Percentiles rank a stretch among this genome's conserved stretches.
Evolutionary conservation across 2,113 vertebrate genomes (phyloP).

Genomic region (Actenoides lindsayi): DNA sequence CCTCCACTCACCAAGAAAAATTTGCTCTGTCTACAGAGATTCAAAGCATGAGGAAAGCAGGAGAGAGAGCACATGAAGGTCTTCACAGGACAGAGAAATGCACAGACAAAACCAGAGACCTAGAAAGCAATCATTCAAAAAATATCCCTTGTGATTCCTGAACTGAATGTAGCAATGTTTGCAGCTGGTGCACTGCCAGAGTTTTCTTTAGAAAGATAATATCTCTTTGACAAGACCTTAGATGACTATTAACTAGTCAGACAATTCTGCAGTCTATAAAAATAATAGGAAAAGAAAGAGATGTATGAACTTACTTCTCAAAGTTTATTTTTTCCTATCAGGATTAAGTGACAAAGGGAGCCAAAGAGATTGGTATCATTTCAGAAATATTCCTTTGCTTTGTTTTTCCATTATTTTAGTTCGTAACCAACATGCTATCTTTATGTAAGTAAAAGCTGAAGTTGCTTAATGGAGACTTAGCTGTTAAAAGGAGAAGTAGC

Average conservation of each 20-base stretch:
- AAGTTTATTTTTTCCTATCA: not conserved
- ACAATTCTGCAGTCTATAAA: not conserved
- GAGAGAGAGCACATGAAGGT: fast-evolving
- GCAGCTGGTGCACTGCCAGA: not conserved
- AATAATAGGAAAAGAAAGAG: not conserved
- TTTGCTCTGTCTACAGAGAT: not conserved
- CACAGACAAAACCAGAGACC: not conserved
- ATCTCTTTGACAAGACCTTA: not conserved
- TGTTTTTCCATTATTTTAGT: not conserved
- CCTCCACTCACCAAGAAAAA: not conserved
- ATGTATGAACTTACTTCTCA: not conserved
- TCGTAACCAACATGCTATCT: not conserved
- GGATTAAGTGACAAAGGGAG: not conserved
- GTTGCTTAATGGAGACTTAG: not conserved
- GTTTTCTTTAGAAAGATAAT: not conserved
- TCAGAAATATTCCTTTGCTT: not conserved
- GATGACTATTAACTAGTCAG: not conserved
- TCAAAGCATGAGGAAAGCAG: not conserved
- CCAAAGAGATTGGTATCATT: not conserved
- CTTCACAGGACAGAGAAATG: not conserved
- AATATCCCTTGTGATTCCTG: not conserved
- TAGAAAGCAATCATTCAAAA: not conserved
- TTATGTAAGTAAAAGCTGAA: not conserved
- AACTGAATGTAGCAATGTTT: not conserved
- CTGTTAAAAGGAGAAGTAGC: not conserved